Percentiles rank a stretch among this genome's conserved stretches.
These are phyloP conservation scores for Spongilla lacustris DNA, from an alignment of 37 sponge, comb jelly and placozoan genomes.

Conservation along the genomic window DNA sequence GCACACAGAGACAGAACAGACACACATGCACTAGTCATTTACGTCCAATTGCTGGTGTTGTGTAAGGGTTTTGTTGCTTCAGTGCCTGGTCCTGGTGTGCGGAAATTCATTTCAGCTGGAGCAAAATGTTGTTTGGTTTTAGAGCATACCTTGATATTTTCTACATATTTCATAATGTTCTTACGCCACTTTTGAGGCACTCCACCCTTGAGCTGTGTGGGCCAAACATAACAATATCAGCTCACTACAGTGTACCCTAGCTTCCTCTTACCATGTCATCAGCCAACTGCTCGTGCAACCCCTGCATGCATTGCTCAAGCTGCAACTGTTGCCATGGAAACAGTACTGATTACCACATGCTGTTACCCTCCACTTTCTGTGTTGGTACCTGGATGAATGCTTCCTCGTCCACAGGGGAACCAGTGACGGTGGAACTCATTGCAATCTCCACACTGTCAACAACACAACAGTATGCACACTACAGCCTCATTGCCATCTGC, in stretches of 20 bases:
- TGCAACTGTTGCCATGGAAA: slow-evolving; percentile 14
- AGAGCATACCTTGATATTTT: slow-evolving; percentile 6
- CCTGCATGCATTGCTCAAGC: slow-evolving; percentile 15
- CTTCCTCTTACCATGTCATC: slow-evolving; percentile 17
- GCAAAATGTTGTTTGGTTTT: not conserved
- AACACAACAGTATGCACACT: not conserved
- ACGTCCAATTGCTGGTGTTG: not conserved
- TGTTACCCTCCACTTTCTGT: not conserved
- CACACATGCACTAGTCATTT: not conserved
- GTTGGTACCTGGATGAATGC: slow-evolving; percentile 23
- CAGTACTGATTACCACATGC: not conserved
- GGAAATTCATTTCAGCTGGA: not conserved
- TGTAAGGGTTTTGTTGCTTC: not conserved
- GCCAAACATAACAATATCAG: not conserved
- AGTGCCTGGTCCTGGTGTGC: not conserved
- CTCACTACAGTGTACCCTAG: not conserved
- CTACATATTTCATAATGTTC: slow-evolving; percentile 9
- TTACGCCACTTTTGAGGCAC: slow-evolving; percentile 40
- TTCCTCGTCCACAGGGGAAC: slow-evolving; percentile 38
- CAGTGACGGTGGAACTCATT: slow-evolving; percentile 5
- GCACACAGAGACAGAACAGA: not conserved
- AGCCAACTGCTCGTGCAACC: slow-evolving; percentile 5
- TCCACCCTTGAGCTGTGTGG: not conserved
- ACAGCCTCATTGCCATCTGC: not conserved
- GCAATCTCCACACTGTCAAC: slow-evolving; percentile 6